Base-by-base conservation (phyloP, 2,797 vertebrate species). In the Semaprochilodus insignis region DNA sequence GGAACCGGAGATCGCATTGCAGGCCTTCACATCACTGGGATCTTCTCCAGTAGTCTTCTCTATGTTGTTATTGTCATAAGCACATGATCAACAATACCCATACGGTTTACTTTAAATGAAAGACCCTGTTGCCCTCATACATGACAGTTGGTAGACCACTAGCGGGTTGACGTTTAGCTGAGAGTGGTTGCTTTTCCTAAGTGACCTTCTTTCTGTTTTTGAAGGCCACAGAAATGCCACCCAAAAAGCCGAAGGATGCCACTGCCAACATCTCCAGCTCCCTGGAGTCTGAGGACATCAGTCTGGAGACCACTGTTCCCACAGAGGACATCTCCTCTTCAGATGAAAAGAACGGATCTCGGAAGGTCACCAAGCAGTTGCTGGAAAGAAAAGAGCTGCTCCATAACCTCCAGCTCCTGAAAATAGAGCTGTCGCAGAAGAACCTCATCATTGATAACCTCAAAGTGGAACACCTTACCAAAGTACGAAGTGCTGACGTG, bases 251-350 rank as follows among this genome's bases (percentile, higher is more conserved):
- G 0, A 93, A 91, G 69, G 91, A 92, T 82, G 81, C 88, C 17
- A 93, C 87, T 80, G 91, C 91, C 48, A 99, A 99, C 8, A 66
- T 96, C 55, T 99, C 97, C 70, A 99, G 96, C 90, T 99, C 98
- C 7, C 85, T 99, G 88, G 98, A 99, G 91, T 99, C 97, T 2
- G 98, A 99, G 91, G 98, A 99, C 89, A 91, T 98, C 88, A 99
- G 98, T 87, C 95, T 99, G 87, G 98, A 99, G 93, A 99, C 97
- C 1, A 99, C 98, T 15, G 89, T 97, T 34, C 98, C 96, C 40
- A 97, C 97, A 0, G 97, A 99, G 90, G 98, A 99, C 8, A 86
- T 98, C 16, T 99, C 97, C n/a, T 99, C 98, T 1, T 99, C 98
- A 0, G 94, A 95, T 77, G 95, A 96, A 82, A 93, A 91, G 80